Base-by-base conservation (phyloP, 2,797 vertebrate species). In the Avahi laniger region DNA sequence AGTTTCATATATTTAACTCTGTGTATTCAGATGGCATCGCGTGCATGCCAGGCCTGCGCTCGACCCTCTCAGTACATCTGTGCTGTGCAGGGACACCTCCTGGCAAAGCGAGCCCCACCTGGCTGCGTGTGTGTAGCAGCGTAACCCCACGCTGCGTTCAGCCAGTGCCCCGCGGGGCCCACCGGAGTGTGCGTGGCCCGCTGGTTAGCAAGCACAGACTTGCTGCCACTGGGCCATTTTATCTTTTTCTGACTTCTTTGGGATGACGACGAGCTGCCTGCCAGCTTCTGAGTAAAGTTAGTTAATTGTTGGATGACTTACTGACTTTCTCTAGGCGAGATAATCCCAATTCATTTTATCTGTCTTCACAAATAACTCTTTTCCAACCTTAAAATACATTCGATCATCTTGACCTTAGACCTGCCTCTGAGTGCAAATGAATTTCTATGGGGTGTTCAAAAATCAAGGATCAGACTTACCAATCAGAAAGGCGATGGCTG, bases 101-200 rank as follows among this genome's bases (percentile, higher is more conserved):
- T 57, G 4, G 6, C 9, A 24, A 38, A 50, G 22, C 8, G 11
- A 7, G 11, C 3, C 2, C 0, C 30, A 2, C 15, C 84, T 8
- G 13, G 5, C 63, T n/a, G 5, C 13, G 0, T 18, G 4, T 28
- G 20, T 4, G 0, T 0, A 1, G 46, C 24, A 4, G 35, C 14
- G 0, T 0, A 0, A 0, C 2, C 10, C 28, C 43, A 10, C 30
- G 6, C 35, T 3, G 38, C 4, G 4, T 15, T 24, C 46, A 9
- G 14, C 9, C 41, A 0, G 13, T 0, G 2, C 57, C 22, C 18
- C 0, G 50, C 0, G 0, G 41, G 15, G 2, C 17, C 63, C 81
- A 10, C 10, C 0, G 6, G 28, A 41, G 35, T 1, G 6, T 41
- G 13, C 35, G 46, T n/a, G 7, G 3, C 38, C 24, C 7, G 57